Base-by-base conservation (phyloP, 2,797 vertebrate species). In the Paramormyrops hopkinsi region DNA sequence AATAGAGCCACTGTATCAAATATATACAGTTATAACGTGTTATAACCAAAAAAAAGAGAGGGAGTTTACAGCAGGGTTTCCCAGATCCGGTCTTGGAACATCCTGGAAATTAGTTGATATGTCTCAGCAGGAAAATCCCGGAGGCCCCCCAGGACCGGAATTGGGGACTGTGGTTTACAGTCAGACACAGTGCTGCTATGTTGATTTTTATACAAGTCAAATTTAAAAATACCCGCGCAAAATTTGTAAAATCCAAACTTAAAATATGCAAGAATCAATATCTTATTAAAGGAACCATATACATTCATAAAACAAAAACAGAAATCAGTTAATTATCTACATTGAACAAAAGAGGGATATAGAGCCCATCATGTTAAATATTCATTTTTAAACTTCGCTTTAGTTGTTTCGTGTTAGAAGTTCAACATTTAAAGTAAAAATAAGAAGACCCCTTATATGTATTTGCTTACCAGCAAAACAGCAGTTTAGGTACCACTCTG, bases 261-360 rank as follows among this genome's bases (percentile, higher is more conserved):
- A 62, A 33, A 69, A 69, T 69, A 29, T 4, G 4, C 25, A 69
- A 29, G 25, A 69, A 2, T 29, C 3, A 33, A 69, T 69, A 12
- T 69, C 25, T 69, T 69, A 69, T 14, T 69, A 69, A 69, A 69
- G 25, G 11, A 33, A 69, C 25, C 11, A 69, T 4, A 33, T 29
- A 69, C 25, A 17, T 50, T 48, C 22, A 50, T 22, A 83, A 83
- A n/a, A 46, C 2, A n/a, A 29, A 19, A 83, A n/a, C 3, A 86
- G 4, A 29, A 51, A 69, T n/a, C 33, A 9, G 3, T 17, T 8
- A 44, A 73, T 62, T 48, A 76, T 22, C n/a, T 1, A 50, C 46
- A 89, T 91, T 89, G 4, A 90, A 93, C 95, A 95, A 90, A 87
- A 95, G 95, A 93, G 93, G 94, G 94, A 93, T 95, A 93, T 89